Conservation (phyloP, 37 sponge, comb jelly and placozoan genomes). For the Aplysina aerophoba region DNA sequence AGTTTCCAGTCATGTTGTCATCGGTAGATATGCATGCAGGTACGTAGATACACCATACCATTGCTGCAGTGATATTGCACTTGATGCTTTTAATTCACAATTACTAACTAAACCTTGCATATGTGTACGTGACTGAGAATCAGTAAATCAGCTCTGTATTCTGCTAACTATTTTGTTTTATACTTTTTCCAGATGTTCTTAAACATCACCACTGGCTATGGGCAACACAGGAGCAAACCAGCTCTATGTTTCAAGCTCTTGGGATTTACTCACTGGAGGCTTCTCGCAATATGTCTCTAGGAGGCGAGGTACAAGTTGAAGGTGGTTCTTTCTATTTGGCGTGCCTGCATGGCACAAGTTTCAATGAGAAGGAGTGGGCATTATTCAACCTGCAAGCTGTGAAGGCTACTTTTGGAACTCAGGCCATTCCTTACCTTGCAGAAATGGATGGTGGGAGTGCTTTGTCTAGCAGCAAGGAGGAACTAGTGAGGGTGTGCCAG, state of each 20-base stretch:
- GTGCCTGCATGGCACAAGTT: slow-evolving; percentile 75
- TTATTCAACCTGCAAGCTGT: slow-evolving; percentile 66
- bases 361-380: slow-evolving; percentile 80
- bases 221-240: slow-evolving; percentile 65
- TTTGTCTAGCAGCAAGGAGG: not conserved
- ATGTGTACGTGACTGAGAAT: too few species aligned
- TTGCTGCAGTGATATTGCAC: too few species aligned
- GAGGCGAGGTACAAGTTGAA: slow-evolving; percentile 60
- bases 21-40: too few species aligned
- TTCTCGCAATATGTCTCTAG: slow-evolving; percentile 54
- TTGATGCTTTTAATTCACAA: too few species aligned
- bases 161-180: not conserved
- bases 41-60: too few species aligned
- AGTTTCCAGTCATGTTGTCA: too few species aligned
- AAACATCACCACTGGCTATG: slow-evolving; percentile 82
- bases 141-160: not conserved
- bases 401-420: slow-evolving; percentile 67
- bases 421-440: slow-evolving; percentile 74
- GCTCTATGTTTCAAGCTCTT: slow-evolving; percentile 58
- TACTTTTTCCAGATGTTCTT: not conserved
- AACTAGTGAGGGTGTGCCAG: slow-evolving; percentile 54
- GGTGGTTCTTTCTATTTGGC: slow-evolving; percentile 75
- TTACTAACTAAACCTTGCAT: too few species aligned
- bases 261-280: slow-evolving; percentile 45
- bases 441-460: not conserved